phyloP scores from a whole-genome alignment of 1,140 invertebrate species.

The Scaptomyza montana region DNA sequence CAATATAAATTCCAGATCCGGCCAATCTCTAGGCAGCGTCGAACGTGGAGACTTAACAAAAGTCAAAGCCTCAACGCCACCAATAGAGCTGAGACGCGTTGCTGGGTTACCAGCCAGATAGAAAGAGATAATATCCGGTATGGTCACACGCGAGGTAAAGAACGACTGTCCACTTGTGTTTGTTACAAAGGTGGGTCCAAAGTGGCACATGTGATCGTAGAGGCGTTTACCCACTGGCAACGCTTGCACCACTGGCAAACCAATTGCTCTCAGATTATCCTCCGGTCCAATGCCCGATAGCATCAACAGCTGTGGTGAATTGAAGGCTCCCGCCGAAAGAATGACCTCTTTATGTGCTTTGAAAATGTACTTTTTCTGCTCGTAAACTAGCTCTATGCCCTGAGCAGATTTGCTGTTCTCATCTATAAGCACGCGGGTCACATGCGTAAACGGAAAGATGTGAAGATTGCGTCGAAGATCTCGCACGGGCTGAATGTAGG shows the following conservation, averaged over 20 bases:
- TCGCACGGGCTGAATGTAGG: conserved; percentile 85
- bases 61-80: conserved; percentile 87
- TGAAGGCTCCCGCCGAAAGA: conserved; percentile 89
- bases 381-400: conserved; percentile 87
- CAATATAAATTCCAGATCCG: conserved; percentile 87
- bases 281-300: conserved; percentile 91
- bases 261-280: conserved; percentile 87
- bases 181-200: conserved; percentile 86
- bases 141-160: conserved; percentile 60
- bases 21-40: conserved; percentile 84
- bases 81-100: conserved; percentile 84
- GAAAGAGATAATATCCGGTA: conserved; percentile 84
- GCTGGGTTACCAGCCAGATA: conserved; percentile 84
- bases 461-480: conserved; percentile 87
- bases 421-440: conserved; percentile 87
- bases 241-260: conserved; percentile 87
- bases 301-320: conserved; percentile 92
- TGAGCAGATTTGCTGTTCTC: conserved; percentile 85
- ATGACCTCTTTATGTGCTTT: conserved; percentile 88
- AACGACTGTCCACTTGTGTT: conserved; percentile 83
- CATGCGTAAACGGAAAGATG: conserved; percentile 85
- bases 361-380: conserved; percentile 83
- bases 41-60: conserved; percentile 87
- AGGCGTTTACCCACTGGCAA: conserved; percentile 89
- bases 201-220: conserved; percentile 90